Conservation (phyloP, 1,140 invertebrate genomes). For the Trissolcus basalis region DNA sequence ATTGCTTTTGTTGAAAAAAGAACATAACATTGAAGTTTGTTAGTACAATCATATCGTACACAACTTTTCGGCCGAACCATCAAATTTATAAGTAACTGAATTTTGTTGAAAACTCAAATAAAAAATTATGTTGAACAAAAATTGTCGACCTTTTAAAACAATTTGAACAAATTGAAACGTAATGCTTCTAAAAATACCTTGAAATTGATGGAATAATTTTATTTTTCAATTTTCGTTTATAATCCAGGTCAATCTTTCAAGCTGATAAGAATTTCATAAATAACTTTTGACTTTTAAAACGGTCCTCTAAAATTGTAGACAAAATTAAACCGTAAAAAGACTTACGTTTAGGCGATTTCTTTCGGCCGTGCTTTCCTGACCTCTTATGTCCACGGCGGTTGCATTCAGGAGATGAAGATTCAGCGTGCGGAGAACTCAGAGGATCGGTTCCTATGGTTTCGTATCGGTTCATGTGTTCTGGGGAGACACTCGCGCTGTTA, state of each 20-base stretch:
- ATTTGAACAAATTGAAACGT: too few relatives aligned
- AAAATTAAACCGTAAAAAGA: not conserved
- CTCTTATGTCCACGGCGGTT: not conserved
- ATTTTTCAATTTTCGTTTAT: too few relatives aligned
- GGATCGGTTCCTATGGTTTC: not conserved
- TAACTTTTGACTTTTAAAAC: not conserved
- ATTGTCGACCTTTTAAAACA: too few relatives aligned
- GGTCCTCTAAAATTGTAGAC: not conserved
- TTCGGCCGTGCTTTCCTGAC: not conserved
- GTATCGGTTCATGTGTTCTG: conserved; percentile 5
- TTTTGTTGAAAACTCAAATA: too few relatives aligned
- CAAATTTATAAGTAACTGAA: too few relatives aligned
- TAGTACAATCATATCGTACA: too few relatives aligned
- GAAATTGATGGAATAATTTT: too few relatives aligned
- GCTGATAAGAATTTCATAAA: not conserved
- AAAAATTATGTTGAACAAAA: too few relatives aligned
- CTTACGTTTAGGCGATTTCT: conserved; percentile 8
- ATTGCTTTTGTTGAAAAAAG: too few relatives aligned
- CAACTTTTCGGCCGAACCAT: too few relatives aligned
- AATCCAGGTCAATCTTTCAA: not conserved
- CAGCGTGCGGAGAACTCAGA: conserved; percentile 5
- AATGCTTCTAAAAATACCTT: too few relatives aligned
- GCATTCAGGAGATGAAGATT: conserved; percentile 6
- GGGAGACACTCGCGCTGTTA: not conserved
- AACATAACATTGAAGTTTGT: too few relatives aligned